Evolutionary conservation across 53 echinoderm and acorn worm genomes (phyloP).

Genomic region (Echinometra lucunter): DNA sequence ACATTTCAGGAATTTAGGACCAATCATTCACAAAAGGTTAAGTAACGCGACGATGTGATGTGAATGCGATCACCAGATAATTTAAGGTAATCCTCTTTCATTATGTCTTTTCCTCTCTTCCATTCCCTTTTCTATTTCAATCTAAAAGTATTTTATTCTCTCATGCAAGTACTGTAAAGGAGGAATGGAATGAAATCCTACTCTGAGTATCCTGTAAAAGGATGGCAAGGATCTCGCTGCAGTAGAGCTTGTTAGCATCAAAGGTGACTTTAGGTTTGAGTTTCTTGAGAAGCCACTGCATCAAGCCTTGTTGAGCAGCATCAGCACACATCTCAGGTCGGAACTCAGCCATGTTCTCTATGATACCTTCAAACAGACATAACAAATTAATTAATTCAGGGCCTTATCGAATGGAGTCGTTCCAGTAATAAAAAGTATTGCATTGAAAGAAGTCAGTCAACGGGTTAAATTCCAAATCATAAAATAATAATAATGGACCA

Average conservation of each 20-base stretch:
- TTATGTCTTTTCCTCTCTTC: neutral
- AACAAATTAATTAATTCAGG: neutral
- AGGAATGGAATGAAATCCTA: constrained; percentile 48
- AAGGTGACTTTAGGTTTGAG: constrained; percentile 92
- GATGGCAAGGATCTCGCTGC: constrained; percentile 97
- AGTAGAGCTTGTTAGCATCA: constrained; percentile 94
- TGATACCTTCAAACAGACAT: constrained; percentile 74
- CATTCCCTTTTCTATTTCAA: neutral
- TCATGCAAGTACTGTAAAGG: neutral
- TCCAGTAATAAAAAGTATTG: too few species aligned
- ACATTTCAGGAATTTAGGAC: too few species aligned
- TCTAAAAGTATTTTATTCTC: neutral
- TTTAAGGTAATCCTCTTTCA: too few species aligned
- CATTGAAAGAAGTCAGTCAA: too few species aligned
- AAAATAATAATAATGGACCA: too few species aligned
- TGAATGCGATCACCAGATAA: too few species aligned
- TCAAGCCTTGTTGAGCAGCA: constrained; percentile 90
- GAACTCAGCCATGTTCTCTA: constrained; percentile 96
- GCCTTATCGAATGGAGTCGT: too few species aligned
- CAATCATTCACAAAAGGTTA: too few species aligned
- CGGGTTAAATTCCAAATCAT: too few species aligned
- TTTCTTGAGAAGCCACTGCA: constrained; percentile 97
- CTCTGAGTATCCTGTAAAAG: constrained; percentile 88
- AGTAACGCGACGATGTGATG: too few species aligned
- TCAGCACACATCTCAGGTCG: constrained; percentile 91